Conservation (phyloP, 2,113 vertebrate species). For the Stigmatopora argus region DNA sequence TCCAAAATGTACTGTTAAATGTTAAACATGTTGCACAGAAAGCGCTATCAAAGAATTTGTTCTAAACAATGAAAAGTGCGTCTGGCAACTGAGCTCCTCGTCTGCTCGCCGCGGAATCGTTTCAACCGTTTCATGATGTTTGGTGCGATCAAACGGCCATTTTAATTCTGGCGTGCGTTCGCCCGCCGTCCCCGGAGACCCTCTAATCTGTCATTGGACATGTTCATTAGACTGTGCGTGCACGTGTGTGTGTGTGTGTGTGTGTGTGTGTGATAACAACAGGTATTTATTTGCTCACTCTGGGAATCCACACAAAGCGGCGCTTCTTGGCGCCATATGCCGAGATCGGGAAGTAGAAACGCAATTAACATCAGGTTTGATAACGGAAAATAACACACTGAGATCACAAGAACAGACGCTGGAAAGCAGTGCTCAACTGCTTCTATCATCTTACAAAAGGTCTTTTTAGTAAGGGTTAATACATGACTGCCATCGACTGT, state of each 20-base stretch:
- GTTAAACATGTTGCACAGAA: not conserved
- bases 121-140: constrained; percentile 25
- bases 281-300: constrained; percentile 21
- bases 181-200: constrained; percentile 30
- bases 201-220: constrained; percentile 51
- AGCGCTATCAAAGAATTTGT: not conserved
- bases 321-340: constrained; percentile 54
- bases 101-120: constrained; percentile 23
- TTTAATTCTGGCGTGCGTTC: constrained; percentile 23
- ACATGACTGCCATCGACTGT: too few species aligned
- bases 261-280: constrained; percentile 19
- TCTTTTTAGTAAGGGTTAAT: too few species aligned
- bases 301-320: constrained; percentile 53
- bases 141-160: constrained; percentile 14
- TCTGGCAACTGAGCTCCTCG: not conserved
- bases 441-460: not conserved
- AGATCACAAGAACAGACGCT: not conserved
- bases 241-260: constrained; percentile 25
- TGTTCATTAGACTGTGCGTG: constrained; percentile 52
- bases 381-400: constrained; percentile 14
- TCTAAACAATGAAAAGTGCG: not conserved
- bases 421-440: not conserved
- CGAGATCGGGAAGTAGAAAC: constrained; percentile 41
- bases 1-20: too few species aligned
- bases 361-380: constrained; percentile 53